phyloP scores from a whole-genome alignment of 2,888 invertebrate species.

The Strigamia transsilvanica region DNA sequence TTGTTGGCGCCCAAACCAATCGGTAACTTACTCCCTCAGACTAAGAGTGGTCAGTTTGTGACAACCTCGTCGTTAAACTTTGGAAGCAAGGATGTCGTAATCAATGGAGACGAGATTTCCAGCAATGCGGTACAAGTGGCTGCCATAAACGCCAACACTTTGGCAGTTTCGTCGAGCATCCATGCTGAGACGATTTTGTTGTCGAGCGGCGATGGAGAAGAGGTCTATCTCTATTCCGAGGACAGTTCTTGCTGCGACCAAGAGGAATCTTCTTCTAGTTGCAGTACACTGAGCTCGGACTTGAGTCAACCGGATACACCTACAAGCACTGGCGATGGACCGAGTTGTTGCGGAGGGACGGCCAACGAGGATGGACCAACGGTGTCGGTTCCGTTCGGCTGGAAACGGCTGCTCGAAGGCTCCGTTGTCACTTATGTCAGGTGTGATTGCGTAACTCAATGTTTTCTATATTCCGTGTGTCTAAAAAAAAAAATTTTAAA shows the following conservation, averaged over 20 bases:
- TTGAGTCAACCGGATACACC: constrained; percentile 26
- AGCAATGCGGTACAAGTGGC: background rate
- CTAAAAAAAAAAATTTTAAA: too few species aligned
- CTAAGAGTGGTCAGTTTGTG: background rate
- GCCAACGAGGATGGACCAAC: background rate
- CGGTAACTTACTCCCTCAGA: background rate
- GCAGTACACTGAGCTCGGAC: constrained; percentile 65
- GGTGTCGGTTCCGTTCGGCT: constrained; percentile 74
- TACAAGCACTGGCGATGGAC: constrained; percentile 11
- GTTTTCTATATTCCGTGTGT: too few species aligned
- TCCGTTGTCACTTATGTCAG: constrained; percentile 80
- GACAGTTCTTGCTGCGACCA: constrained; percentile 33
- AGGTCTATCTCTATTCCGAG: background rate
- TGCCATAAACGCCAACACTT: background rate
- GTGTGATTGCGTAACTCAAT: constrained; percentile 65
- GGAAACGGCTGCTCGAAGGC: constrained; percentile 77
- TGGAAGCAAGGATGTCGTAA: background rate
- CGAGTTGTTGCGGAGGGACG: background rate
- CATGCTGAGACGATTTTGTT: constrained; percentile 5
- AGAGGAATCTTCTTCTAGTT: constrained; percentile 65
- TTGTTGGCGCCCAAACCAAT: constrained; percentile 37
- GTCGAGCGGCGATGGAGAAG: constrained; percentile 33
- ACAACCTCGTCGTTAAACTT: background rate
- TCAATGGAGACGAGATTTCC: background rate
- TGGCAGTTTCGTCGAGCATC: constrained; percentile 16